Conservation (phyloP, 2,888 invertebrate genomes). For the Rhorus exstirpatorius region DNA sequence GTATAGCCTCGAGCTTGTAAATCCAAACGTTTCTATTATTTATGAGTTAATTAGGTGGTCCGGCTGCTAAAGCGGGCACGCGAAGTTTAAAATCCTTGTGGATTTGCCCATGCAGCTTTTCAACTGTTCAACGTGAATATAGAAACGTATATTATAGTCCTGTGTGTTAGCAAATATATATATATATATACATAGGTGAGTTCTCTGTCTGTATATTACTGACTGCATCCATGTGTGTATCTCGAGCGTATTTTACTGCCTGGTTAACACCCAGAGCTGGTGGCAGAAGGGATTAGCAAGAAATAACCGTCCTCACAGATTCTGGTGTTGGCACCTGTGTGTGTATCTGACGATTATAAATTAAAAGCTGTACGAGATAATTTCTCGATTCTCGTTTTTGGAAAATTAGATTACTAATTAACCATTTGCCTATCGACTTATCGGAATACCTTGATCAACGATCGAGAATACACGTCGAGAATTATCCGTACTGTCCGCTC, state of each 20-base stretch:
- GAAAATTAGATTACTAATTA: constrained; percentile 47
- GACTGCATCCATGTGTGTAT: constrained; percentile 14
- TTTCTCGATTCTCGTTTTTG: constrained; percentile 25
- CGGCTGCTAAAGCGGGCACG: constrained; percentile 36
- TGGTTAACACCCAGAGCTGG: constrained; percentile 46
- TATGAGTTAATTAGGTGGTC: constrained; percentile 59
- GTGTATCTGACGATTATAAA: constrained; percentile 41
- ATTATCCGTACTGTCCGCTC: not conserved
- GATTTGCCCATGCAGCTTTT: constrained; percentile 51
- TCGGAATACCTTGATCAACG: not conserved
- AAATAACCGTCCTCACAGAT: constrained; percentile 27
- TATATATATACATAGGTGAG: no score
- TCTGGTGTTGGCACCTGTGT: not conserved
- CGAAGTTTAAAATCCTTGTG: constrained; percentile 58
- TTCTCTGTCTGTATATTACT: constrained; percentile 12
- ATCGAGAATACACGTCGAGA: not conserved
- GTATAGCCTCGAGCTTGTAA: constrained; percentile 14
- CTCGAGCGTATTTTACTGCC: constrained; percentile 48
- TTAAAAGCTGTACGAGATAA: constrained; percentile 41
- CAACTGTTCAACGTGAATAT: constrained; percentile 20
- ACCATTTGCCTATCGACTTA: constrained; percentile 13
- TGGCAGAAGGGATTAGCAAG: constrained; percentile 59
- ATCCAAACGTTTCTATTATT: constrained; percentile 61
- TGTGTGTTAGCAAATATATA: not conserved
- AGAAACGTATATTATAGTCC: not conserved